Percentiles rank a stretch among this genome's conserved stretches.
These are phyloP conservation scores for Caenorhabditis brenneri DNA, from an alignment of 1,140 invertebrate genomes.

Conservation along the genomic window DNA sequence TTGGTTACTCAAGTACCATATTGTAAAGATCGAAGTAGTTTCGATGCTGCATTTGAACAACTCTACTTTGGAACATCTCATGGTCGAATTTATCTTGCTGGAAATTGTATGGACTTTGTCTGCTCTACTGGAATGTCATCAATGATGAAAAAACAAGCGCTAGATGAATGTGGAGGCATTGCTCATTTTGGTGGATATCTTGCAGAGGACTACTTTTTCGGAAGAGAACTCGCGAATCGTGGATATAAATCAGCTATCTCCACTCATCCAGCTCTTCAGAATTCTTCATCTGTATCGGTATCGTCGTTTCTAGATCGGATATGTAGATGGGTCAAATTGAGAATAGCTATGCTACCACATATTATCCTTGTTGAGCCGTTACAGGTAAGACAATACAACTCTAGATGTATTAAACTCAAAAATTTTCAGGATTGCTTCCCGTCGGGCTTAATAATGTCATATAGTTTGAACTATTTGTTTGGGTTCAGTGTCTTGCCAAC, in stretches of 20 bases:
- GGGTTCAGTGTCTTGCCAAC: conserved; percentile 86
- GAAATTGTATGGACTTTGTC: conserved; percentile 88
- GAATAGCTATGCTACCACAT: conserved; percentile 90
- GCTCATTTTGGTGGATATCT: conserved; percentile 88
- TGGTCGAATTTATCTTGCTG: conserved; percentile 90
- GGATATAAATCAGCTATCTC: conserved; percentile 64
- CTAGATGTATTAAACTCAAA: background rate
- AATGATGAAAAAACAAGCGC: conserved; percentile 83
- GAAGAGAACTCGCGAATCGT: conserved; percentile 82
- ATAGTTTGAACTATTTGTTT: conserved; percentile 78
- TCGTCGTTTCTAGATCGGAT: conserved; percentile 61
- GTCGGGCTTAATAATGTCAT: conserved; percentile 83
- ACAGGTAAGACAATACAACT: conserved; percentile 29
- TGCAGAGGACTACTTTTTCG: conserved; percentile 97
- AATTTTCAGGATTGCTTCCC: conserved; percentile 83
- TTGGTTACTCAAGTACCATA: conserved; percentile 99
- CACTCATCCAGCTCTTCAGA: conserved; percentile 67
- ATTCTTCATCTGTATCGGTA: conserved; percentile 56
- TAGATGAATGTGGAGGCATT: conserved; percentile 91
- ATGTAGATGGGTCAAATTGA: conserved; percentile 86
- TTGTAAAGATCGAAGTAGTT: conserved; percentile 87
- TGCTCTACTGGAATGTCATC: conserved; percentile 99
- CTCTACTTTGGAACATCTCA: conserved; percentile 97
- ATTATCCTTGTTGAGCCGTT: conserved; percentile 91
- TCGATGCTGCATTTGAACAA: conserved; percentile 94